Base-by-base conservation (phyloP, 1,140 invertebrate genomes). In the Wiebesia pumilae region DNA sequence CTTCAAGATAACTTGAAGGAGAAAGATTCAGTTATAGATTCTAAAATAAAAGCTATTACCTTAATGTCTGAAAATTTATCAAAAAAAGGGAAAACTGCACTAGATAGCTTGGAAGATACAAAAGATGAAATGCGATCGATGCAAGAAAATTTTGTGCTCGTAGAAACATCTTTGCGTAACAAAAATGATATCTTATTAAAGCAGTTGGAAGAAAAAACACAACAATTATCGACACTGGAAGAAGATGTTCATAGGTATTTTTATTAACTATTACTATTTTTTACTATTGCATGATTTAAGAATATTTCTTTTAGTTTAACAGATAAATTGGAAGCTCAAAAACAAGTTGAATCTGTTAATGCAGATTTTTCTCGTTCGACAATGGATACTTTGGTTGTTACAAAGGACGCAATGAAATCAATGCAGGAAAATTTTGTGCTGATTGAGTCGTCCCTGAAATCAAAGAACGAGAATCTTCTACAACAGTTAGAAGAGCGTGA, bases 1-100 rank as follows among this genome's bases (percentile, higher is more conserved):
- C 93, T 97, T 82, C 95, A 96, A 93, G 97, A 98, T 93, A 96
- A 96, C 92, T 94, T 97, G 33, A 96, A 96, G 90, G 97, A 98
- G 90, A 98, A 98, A 92, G 97, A 98, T 91, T 96, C 96, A 90
- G 96, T 98, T 71, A 97, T 98, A 90, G 95, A 97, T 92, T 96
- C 97, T 21, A 95, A 97, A 92, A 97, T 97, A 88, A 96, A 96
- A 93, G 97, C 97, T 33, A 95, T 97, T 58, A 95, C 96, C n/a
- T 93, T 97, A 83, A 96, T 97, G 95, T 96, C 96, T 12, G 96
- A 96, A 88, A 96, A 96, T 91, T 93, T 97, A 79, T 96, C 95
- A 88, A 95, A 95, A 91, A 96, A 96, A 93, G 95, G 96, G 89
- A 96, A 96, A 93, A 95, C 94, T 84, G 96, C 96, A 21, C 91